Base-by-base conservation (phyloP, 2,797 vertebrate species). In the Sebastes wilsoni region DNA sequence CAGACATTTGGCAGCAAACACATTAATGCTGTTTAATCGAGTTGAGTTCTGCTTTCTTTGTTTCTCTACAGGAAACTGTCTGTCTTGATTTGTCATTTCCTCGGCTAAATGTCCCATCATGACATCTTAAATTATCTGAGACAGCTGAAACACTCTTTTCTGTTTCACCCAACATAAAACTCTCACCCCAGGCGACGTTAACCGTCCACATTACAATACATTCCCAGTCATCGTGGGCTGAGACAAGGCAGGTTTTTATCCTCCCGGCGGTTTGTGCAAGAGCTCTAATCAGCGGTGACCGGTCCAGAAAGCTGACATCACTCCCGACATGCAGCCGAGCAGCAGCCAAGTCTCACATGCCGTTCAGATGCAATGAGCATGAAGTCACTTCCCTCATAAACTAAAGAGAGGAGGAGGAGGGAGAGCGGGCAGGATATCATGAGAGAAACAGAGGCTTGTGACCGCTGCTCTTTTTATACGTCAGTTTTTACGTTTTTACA, bases 341-440 rank as follows among this genome's bases (percentile, higher is more conserved):
- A 62, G 78, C 87, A 77, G 87, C 80, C 88, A 77, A 68, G 77
- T 72, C 86, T 87, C 90, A 90, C 86, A 92, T 91, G 92, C 88
- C 84, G 92, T 80, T 93, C 87, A 87, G 28, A 92, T 93, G 83
- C 84, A 89, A 81, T 67, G 85, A 88, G 84, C 88, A 93, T 94
- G 93, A 95, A 84, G 89, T 95, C 91, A 95, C 87, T 93, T 93
- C 93, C 92, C 91, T 85, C 82, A 90, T 94, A 94, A 94, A 93
- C 79, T 11, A 30, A 36, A 46, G 12, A 12, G 38, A 6, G 27
- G 36, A 30, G 28, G 25, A 3, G 42, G 16, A 38, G 25, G 23
- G 60, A 52, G 23, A 23, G 20, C 25, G 38, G 54, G 65, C 36
- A n/a, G 74, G 23, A 46, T 36, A 56, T 61, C 56, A 78, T 9